Base-by-base conservation (phyloP, 2,888 invertebrate species). In the Synergus itoensis region DNA sequence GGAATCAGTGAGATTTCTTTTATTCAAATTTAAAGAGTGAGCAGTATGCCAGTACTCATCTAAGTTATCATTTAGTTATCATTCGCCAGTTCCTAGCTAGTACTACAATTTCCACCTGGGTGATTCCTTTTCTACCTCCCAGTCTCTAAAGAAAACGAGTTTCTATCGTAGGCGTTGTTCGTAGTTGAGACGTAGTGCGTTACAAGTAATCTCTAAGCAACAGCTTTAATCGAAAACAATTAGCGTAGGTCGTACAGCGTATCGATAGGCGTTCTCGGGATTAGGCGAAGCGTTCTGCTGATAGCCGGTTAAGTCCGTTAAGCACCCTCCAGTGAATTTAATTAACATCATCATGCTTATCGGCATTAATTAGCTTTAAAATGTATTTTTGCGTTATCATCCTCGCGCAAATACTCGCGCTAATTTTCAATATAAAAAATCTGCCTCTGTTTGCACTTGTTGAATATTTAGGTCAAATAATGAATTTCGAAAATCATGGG, bases 171-270 rank as follows among this genome's bases (percentile, higher is more conserved):
- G 91, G 86, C 83, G 87, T 90, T 90, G 89, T 88, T 88, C 85
- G 89, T 90, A 89, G 88, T 84, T 88, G 86, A 88, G 83, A 87
- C 81, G 89, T 91, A 91, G 91, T 88, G 87, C 87, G 88, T 90
- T 90, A 87, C 87, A 89, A 91, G 87, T 91, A 91, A 90, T 88
- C 89, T 89, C 87, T 88, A 89, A 90, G 87, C 88, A 89, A 88
- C 87, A 86, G 87, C 87, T 88, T 91, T 90, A 90, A 89, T 90
- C 90, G 87, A 89, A 84, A 86, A 88, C 86, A 88, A 83, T 87
- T 91, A 90, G 89, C 76, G 85, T 90, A 90, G 89, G 87, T 88
- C 82, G 79, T 87, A 86, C 89, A 90, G 82, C 84, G 84, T 90
- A 88, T 87, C 85, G 85, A 87, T 87, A 89, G 87, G 87, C 84